Conservation (phyloP, 1,140 invertebrate genomes). For the Heterodera schachtii region DNA sequence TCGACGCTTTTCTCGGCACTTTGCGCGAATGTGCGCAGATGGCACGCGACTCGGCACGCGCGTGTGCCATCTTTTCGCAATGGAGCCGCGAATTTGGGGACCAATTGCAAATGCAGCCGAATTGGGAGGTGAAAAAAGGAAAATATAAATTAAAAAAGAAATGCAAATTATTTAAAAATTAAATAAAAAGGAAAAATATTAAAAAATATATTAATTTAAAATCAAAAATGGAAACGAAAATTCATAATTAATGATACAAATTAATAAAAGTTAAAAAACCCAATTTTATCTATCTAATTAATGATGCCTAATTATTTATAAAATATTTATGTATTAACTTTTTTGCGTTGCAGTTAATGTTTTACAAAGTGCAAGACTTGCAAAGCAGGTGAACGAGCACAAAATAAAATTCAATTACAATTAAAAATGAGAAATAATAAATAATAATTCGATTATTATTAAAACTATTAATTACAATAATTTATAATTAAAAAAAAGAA, state of each 20-base stretch:
- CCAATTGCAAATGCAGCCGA: conserved; percentile 44
- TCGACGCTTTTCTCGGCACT: conserved; percentile 44
- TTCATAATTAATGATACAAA: neutral
- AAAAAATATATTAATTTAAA: no score
- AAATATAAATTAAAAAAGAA: neutral
- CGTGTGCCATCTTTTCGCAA: conserved; percentile 21
- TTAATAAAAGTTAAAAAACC: no score
- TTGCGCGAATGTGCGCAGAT: conserved; percentile 40
- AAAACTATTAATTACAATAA: neutral
- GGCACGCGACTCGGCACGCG: conserved; percentile 40
- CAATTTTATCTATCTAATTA: no score
- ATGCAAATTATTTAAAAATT: neutral
- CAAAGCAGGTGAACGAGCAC: conserved; percentile 28
- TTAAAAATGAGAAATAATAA: no score
- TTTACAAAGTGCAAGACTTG: conserved; percentile 48
- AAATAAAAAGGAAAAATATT: no score
- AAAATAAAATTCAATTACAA: neutral
- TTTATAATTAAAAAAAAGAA: neutral
- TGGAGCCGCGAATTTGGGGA: conserved; percentile 39
- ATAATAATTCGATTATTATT: neutral
- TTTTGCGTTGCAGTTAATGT: conserved; percentile 24
- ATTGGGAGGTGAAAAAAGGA: conserved; percentile 34
- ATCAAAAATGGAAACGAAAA: neutral
- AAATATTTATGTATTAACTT: neutral
- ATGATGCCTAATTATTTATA: no score